Percentiles rank a stretch among this genome's conserved stretches.
These are phyloP conservation scores for Scolopax mira DNA, from an alignment of 2,113 vertebrate genomes.

Conservation along the genomic window DNA sequence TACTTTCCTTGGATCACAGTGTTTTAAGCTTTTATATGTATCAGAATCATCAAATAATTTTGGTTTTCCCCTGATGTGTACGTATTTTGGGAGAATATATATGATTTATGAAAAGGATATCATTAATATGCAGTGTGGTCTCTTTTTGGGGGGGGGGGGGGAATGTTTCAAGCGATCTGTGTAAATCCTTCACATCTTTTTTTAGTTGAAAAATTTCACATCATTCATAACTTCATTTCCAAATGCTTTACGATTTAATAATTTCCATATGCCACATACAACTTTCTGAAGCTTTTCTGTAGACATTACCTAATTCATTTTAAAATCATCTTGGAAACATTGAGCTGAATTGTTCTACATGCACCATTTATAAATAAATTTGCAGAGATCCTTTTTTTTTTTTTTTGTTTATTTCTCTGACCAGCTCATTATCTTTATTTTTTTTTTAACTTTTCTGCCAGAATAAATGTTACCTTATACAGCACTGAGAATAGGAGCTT, in stretches of 20 bases:
- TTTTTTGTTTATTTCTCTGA: not conserved
- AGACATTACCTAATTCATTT: constrained; percentile 55
- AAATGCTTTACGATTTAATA: constrained; percentile 31
- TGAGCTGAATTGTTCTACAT: constrained; percentile 8
- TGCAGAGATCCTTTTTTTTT: not conserved
- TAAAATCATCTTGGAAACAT: constrained; percentile 21
- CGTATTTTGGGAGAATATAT: not conserved
- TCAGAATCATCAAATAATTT: not conserved
- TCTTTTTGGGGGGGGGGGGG: not conserved
- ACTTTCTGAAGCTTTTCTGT: constrained; percentile 37
- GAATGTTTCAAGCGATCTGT: not conserved
- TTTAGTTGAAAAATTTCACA: constrained; percentile 30
- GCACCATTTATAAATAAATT: not conserved
- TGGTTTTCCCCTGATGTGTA: not conserved
- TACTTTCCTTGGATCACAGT: not conserved
- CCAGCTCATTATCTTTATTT: not conserved
- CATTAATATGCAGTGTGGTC: not conserved
- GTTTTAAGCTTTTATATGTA: not conserved
- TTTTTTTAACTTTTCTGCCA: not conserved
- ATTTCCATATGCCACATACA: constrained; percentile 36
- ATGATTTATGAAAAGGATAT: not conserved
- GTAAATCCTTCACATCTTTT: constrained; percentile 31
- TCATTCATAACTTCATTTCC: constrained; percentile 44
- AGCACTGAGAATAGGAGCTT: not conserved
- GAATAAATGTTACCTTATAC: not conserved